These are phyloP conservation scores for Ictalurus furcatus DNA, from an alignment of 2,113 vertebrate genomes.

Conservation along the genomic window DNA sequence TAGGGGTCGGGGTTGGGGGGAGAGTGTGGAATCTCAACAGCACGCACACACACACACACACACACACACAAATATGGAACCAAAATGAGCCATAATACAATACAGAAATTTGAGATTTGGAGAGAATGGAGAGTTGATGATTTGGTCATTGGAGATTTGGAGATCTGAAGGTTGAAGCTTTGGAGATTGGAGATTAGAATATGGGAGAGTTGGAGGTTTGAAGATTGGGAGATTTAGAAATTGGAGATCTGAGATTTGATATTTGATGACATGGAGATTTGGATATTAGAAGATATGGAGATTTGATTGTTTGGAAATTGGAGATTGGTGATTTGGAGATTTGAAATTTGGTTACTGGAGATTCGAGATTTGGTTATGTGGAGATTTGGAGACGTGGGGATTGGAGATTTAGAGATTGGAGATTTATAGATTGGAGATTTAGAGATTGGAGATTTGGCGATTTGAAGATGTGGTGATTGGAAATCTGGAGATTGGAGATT, in stretches of 20 bases:
- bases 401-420: neutral
- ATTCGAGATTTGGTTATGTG: neutral
- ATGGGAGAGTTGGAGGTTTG: neutral
- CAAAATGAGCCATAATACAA: neutral
- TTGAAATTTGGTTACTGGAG: neutral
- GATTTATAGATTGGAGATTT: no score
- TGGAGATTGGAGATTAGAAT: neutral
- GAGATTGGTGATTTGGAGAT: neutral
- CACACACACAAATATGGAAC: neutral
- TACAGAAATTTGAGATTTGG: neutral
- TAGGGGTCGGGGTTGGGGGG: constrained; percentile 71
- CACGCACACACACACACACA: constrained; percentile 34
- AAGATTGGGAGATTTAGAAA: neutral
- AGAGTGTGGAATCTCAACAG: constrained; percentile 70
- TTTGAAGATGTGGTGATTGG: neutral
- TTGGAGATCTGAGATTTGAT: neutral
- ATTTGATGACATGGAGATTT: neutral
- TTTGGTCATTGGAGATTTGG: neutral
- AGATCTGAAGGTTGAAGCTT: neutral
- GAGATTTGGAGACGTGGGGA: neutral
- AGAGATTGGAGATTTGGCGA: neutral
- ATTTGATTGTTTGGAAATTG: neutral
- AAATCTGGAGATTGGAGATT: neutral
- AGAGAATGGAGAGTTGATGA: no score
- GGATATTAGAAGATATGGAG: neutral